These are phyloP conservation scores for Melanocharis versteri DNA, from an alignment of 2,113 vertebrate genomes.

Conservation along the genomic window DNA sequence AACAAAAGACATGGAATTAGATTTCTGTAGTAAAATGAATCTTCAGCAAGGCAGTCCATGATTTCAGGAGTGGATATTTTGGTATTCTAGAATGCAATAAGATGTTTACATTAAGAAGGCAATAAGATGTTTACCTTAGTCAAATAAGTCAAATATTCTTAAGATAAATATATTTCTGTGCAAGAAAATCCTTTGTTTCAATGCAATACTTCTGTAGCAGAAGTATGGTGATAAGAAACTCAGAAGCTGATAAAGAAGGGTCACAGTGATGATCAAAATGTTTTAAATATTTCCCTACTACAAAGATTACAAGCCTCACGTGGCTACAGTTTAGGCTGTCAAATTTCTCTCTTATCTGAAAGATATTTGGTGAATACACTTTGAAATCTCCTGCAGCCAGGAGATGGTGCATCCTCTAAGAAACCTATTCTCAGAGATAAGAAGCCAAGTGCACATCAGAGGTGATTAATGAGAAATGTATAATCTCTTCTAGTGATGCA, in stretches of 20 bases:
- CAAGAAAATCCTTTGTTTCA: neutral
- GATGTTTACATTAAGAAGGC: neutral
- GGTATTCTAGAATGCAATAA: neutral
- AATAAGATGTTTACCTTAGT: neutral
- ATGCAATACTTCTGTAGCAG: neutral
- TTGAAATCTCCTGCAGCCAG: constrained; percentile 27
- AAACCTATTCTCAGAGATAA: constrained; percentile 50
- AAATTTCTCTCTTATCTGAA: constrained; percentile 11
- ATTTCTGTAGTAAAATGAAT: neutral
- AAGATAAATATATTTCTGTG: neutral
- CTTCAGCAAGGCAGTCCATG: neutral
- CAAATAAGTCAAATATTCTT: neutral
- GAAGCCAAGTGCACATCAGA: neutral
- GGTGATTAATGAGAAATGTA: constrained; percentile 25
- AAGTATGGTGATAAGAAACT: neutral
- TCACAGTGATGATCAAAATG: neutral
- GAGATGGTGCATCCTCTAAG: neutral
- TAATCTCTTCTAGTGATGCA: neutral
- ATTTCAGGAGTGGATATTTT: neutral
- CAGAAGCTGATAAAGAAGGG: neutral
- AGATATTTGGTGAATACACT: constrained; percentile 14
- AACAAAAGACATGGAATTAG: neutral
- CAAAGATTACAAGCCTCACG: neutral
- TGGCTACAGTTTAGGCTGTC: neutral
- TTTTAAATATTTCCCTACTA: neutral